Conservation (phyloP, 2,888 invertebrate species). For the Panopea generosa region DNA sequence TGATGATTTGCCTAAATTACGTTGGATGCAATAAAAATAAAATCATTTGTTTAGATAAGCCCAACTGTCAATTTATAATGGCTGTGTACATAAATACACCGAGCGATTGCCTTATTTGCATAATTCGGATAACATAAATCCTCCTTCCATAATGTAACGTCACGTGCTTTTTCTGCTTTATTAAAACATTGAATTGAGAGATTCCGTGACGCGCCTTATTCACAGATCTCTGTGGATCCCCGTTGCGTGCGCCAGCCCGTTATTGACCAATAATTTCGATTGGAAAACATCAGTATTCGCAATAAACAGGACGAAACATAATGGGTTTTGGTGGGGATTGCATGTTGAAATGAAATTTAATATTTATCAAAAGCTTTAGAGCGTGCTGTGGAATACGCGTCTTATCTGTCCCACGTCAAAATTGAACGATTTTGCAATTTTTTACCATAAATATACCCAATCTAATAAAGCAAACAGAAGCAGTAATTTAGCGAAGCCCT, state of each 20-base stretch:
- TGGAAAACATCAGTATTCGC: slow-evolving; percentile 55
- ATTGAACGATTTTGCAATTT: slow-evolving; percentile 30
- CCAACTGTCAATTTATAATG: slow-evolving; percentile 44
- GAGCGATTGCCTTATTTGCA: slow-evolving; percentile 54
- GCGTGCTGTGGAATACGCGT: slow-evolving; percentile 52
- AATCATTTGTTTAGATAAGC: slow-evolving; percentile 46
- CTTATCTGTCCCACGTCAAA: slow-evolving; percentile 38
- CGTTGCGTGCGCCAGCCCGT: slow-evolving; percentile 52
- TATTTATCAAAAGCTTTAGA: slow-evolving; percentile 56
- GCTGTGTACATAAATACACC: slow-evolving; percentile 55
- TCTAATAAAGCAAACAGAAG: slow-evolving; percentile 32
- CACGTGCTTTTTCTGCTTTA: slow-evolving; percentile 56
- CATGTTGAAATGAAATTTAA: slow-evolving; percentile 65
- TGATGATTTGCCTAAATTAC: too few species aligned
- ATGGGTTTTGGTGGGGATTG: slow-evolving; percentile 57
- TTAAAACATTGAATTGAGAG: slow-evolving; percentile 59
- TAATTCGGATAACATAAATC: slow-evolving; percentile 63
- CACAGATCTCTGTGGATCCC: slow-evolving; percentile 23
- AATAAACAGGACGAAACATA: slow-evolving; percentile 61
- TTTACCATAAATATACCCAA: slow-evolving; percentile 34
- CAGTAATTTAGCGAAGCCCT: slow-evolving; percentile 39
- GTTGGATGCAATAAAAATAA: too few species aligned
- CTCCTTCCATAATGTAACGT: slow-evolving; percentile 54
- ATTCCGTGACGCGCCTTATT: slow-evolving; percentile 61
- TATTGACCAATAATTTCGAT: slow-evolving; percentile 61